phyloP scores from a whole-genome alignment of 2,888 invertebrate genomes.

The Aquatica leii region DNA sequence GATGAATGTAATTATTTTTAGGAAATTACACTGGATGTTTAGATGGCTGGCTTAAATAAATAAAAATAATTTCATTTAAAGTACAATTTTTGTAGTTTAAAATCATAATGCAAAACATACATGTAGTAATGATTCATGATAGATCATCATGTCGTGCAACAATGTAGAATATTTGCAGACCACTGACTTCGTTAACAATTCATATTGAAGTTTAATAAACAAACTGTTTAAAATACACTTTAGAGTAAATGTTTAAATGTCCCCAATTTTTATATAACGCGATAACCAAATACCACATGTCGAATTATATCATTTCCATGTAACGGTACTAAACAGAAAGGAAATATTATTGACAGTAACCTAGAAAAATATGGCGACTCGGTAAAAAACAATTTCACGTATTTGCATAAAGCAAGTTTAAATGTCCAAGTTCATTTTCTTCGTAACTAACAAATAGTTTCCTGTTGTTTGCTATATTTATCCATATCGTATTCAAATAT shows the following conservation, averaged over 20 bases:
- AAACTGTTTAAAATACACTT: no score
- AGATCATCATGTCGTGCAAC: neutral
- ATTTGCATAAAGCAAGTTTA: slow-evolving; percentile 7
- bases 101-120: neutral
- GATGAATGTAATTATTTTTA: no score
- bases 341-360: no score
- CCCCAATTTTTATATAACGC: no score
- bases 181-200: neutral
- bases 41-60: no score
- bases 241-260: no score
- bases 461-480: slow-evolving; percentile 14
- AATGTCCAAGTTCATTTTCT: slow-evolving; percentile 6
- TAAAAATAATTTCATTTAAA: no score
- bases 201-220: neutral
- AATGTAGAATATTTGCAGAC: neutral
- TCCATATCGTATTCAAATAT: slow-evolving; percentile 32
- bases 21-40: no score
- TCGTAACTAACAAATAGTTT: slow-evolving; percentile 9
- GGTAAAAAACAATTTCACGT: neutral
- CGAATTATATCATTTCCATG: no score
- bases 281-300: no score
- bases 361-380: neutral
- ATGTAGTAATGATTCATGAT: neutral
- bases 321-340: no score
- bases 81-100: neutral